Base-by-base conservation (phyloP, 2,888 invertebrate species). In the Netelia melanura region DNA sequence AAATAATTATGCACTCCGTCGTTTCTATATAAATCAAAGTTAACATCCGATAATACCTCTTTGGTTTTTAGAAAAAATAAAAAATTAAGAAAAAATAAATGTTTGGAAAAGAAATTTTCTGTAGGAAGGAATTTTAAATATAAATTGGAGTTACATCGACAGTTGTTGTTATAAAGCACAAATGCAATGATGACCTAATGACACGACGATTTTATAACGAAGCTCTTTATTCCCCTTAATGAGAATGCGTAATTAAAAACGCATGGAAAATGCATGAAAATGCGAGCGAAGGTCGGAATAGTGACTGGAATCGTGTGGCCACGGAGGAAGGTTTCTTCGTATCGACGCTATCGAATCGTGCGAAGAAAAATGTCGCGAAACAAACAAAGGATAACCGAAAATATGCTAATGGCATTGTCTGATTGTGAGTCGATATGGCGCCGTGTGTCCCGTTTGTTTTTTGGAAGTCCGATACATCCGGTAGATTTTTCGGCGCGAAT, bases 241-340 rank as follows among this genome's bases (percentile, higher is more conserved):
- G 14, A 70, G 64, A 14, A 79, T 62, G 43, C 38, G 44, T 23
- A 77, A 58, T 58, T 56, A 25, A 38, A 11, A 23, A 9, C n/a
- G 2, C 17, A 71, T 79, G 79, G 71, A 79, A 79, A 25, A 79
- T 79, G 71, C 79, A 79, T 71, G 64, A 43, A 58, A 14, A 61
- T 21, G 71, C 54, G n/a, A 62, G 14, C 65, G 38, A 79, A 79
- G 79, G 79, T 79, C 71, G 58, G 48, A 21, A 48, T 9, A n/a
- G 17, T 54, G 1, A 14, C 44, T 14, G 68, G 6, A 17, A 52
- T 61, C 38, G 43, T n/a, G 52, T 30, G 17, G 10, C 14, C 52
- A 6, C 23, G 58, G 1, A 21, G 1, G 8, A 75, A 5, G 6
- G 6, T 2, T 30, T 14, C 6, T 3, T n/a, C 38, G 43, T 64